phyloP scores from a whole-genome alignment of 2,797 vertebrate species.

The Sphenopsis melanotis region DNA sequence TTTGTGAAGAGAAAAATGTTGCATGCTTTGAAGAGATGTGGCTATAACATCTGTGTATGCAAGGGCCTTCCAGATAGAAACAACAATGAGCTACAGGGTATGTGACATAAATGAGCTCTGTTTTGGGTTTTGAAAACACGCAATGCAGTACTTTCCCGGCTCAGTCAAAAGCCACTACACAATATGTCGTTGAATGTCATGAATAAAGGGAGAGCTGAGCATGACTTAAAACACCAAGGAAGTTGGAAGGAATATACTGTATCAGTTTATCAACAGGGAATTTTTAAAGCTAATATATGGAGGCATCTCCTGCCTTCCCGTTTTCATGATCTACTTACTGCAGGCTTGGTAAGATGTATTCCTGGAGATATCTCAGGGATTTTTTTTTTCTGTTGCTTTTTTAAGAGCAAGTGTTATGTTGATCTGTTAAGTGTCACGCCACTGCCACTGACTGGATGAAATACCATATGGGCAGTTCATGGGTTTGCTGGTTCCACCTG shows the following conservation, averaged over 20 bases:
- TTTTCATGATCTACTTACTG: not conserved
- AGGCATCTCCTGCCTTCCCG: not conserved
- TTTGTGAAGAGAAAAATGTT: not conserved
- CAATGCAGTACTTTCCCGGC: not conserved
- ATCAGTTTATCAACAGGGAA: not conserved
- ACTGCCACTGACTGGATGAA: not conserved
- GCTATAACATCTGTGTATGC: not conserved
- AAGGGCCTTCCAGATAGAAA: not conserved
- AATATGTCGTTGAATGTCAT: not conserved
- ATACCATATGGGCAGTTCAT: not conserved
- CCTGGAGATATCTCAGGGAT: not conserved
- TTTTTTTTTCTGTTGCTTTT: not conserved
- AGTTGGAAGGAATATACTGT: not conserved
- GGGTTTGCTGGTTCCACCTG: slow-evolving; percentile 38
- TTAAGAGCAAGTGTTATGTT: not conserved
- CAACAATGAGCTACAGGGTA: not conserved
- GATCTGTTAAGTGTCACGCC: not conserved
- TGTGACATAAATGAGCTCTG: not conserved
- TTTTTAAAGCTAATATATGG: not conserved
- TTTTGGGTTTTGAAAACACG: not conserved
- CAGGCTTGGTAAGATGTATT: not conserved
- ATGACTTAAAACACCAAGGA: not conserved
- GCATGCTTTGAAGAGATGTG: not conserved
- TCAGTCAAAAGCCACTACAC: not conserved
- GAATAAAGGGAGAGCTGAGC: not conserved